These are phyloP conservation scores for Microcebus murinus DNA, from an alignment of 2,113 vertebrate species.

Conservation along the genomic window DNA sequence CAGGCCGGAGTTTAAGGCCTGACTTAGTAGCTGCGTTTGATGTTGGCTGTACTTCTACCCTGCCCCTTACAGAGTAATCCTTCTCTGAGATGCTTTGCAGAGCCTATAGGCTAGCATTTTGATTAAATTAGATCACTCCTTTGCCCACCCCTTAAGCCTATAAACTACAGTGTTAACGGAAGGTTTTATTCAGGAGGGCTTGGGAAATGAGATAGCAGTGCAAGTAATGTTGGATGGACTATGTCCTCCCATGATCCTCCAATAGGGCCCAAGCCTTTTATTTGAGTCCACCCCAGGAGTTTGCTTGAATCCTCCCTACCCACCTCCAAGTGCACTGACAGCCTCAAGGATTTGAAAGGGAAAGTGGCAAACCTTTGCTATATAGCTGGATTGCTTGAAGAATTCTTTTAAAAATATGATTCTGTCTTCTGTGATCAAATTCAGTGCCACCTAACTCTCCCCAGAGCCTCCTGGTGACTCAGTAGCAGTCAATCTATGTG, in stretches of 20 bases:
- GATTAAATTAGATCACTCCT: neutral
- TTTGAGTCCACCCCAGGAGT: neutral
- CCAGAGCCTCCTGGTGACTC: constrained; percentile 32
- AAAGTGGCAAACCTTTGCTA: constrained; percentile 24
- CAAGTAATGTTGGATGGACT: neutral
- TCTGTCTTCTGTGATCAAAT: constrained; percentile 68
- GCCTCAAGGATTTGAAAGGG: neutral
- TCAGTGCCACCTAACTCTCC: constrained; percentile 40
- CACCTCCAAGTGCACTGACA: neutral
- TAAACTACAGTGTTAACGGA: neutral
- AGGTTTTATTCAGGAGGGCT: neutral
- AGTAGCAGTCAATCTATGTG: constrained; percentile 33
- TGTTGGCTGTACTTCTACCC: neutral
- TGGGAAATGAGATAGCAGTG: neutral
- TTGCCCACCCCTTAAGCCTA: neutral
- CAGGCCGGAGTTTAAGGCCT: neutral
- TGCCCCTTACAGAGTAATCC: neutral
- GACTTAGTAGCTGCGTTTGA: neutral
- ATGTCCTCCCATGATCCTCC: neutral
- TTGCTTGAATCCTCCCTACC: neutral
- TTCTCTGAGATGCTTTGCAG: neutral
- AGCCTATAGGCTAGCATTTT: neutral
- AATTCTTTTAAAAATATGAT: constrained; percentile 69
- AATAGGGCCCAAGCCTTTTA: neutral
- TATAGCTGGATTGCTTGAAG: constrained; percentile 3